phyloP scores from a whole-genome alignment of 2,113 vertebrate genomes.

The Leucopternis melanops region DNA sequence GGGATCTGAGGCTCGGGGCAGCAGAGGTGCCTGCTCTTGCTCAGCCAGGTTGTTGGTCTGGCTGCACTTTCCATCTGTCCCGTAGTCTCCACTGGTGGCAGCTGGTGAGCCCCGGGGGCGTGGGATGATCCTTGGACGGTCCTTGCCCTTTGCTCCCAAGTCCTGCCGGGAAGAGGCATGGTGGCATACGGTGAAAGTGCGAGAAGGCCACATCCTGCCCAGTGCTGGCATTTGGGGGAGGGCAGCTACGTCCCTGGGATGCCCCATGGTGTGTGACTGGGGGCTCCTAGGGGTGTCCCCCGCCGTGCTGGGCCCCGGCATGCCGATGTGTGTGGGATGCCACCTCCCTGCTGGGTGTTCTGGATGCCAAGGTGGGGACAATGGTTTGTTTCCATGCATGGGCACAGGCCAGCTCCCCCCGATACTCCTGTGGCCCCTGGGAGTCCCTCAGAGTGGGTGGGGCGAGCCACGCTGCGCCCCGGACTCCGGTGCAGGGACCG shows the following conservation, averaged over 20 bases:
- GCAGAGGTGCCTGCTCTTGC: no score
- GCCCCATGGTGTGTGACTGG: fast-evolving
- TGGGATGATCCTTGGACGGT: background rate
- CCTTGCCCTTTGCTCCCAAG: background rate
- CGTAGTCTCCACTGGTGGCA: fast-evolving
- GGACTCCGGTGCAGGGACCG: fast-evolving
- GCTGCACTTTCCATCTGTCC: fast-evolving
- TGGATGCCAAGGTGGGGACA: background rate
- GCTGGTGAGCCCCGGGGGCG: fast-evolving
- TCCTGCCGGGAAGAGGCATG: background rate
- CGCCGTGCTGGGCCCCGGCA: fast-evolving
- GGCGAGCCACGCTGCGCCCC: background rate
- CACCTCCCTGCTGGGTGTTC: background rate
- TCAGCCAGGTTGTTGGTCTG: background rate
- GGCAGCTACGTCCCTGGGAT: background rate
- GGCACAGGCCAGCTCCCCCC: fast-evolving
- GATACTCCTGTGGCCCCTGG: background rate
- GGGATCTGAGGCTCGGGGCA: background rate
- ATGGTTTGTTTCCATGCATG: background rate
- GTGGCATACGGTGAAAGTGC: background rate
- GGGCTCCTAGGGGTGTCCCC: background rate
- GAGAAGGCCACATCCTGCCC: fast-evolving
- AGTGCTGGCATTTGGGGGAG: fast-evolving
- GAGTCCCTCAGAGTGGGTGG: background rate
- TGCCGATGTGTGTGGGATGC: background rate